phyloP scores from a whole-genome alignment of 2,113 vertebrate genomes.

The Cranoglanis bouderius region DNA sequence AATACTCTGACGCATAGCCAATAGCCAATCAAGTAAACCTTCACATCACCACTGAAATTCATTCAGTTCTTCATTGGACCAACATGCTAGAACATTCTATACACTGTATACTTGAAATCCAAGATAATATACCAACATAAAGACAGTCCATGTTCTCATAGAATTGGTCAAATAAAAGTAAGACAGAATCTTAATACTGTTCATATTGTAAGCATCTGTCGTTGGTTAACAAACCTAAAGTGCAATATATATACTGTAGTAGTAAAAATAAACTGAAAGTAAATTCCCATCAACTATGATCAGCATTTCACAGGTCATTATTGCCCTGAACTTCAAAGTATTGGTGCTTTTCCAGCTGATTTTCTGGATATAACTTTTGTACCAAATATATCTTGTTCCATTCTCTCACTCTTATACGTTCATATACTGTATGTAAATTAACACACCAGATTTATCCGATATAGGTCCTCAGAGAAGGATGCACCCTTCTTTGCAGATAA shows the following conservation, averaged over 20 bases:
- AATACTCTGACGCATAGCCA: background rate
- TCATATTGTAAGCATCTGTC: background rate
- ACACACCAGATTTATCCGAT: background rate
- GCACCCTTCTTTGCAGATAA: background rate
- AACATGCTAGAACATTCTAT: constrained; percentile 36
- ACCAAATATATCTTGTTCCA: background rate
- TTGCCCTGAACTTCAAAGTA: background rate
- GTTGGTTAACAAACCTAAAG: background rate
- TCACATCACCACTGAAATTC: background rate
- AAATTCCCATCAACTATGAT: background rate
- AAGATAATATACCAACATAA: constrained; percentile 38
- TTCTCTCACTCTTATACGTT: background rate
- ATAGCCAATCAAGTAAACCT: background rate
- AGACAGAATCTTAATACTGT: constrained; percentile 23
- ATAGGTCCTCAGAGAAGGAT: background rate
- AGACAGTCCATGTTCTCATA: constrained; percentile 30
- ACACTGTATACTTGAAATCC: constrained; percentile 20
- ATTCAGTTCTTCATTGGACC: constrained; percentile 17
- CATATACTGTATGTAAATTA: background rate
- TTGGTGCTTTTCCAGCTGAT: background rate
- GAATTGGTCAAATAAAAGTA: background rate
- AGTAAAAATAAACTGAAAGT: background rate
- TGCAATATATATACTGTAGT: background rate
- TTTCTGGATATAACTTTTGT: background rate
- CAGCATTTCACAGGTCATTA: background rate